Evolutionary conservation across 2,113 vertebrate species (phyloP).

Genomic region (Dromas ardeola): DNA sequence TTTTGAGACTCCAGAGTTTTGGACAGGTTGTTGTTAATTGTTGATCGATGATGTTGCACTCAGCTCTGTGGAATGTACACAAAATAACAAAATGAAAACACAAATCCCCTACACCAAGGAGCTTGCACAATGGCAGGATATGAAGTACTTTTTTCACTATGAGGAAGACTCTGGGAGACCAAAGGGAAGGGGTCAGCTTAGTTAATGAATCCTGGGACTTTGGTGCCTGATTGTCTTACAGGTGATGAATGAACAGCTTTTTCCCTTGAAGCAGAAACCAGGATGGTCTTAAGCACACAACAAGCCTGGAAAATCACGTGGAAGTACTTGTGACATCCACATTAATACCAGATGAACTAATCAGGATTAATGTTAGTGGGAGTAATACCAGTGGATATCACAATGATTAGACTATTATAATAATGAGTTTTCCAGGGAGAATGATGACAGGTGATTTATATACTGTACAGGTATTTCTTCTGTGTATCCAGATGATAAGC

Average conservation of each 20-base stretch:
- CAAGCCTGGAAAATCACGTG: neutral
- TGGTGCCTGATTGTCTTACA: neutral
- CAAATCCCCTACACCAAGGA: neutral
- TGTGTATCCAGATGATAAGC: neutral
- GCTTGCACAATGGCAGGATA: neutral
- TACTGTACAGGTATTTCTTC: neutral
- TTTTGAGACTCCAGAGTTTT: neutral
- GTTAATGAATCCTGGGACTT: neutral
- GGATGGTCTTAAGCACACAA: neutral
- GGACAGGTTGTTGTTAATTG: neutral
- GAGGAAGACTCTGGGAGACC: neutral
- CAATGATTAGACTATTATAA: constrained; percentile 32
- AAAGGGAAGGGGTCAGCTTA: neutral
- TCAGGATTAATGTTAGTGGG: constrained; percentile 25
- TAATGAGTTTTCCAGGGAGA: constrained; percentile 29
- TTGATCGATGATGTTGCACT: neutral
- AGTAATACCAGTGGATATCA: constrained; percentile 3
- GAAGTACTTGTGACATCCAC: neutral
- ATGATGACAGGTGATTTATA: constrained; percentile 17
- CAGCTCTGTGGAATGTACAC: neutral
- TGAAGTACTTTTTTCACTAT: neutral
- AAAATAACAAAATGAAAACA: neutral
- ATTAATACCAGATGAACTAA: constrained; percentile 13
- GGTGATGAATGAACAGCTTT: neutral
- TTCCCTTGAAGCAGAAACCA: neutral